These are phyloP conservation scores for Drosophila mimica DNA, from an alignment of 2,888 invertebrate genomes.

Conservation along the genomic window DNA sequence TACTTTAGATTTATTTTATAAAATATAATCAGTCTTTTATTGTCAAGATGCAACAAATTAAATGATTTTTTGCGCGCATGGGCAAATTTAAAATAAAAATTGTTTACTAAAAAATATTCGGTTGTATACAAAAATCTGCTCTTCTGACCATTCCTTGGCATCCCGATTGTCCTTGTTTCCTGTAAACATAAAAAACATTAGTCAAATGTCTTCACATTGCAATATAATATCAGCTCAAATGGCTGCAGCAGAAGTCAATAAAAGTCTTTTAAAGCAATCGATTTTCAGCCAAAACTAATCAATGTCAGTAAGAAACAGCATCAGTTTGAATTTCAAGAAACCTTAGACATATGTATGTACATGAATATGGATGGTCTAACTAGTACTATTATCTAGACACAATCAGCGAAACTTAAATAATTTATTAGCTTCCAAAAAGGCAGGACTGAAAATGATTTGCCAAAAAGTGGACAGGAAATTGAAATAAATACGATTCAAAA, in stretches of 20 bases:
- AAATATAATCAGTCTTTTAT: slow-evolving; percentile 20
- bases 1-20: background rate
- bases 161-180: slow-evolving; percentile 18
- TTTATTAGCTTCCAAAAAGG: background rate
- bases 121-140: background rate
- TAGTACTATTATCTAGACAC: background rate
- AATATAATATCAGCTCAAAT: slow-evolving; percentile 3
- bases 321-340: background rate
- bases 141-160: background rate
- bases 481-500: background rate
- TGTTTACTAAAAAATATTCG: background rate
- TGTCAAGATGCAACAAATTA: background rate
- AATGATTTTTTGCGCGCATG: background rate
- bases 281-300: slow-evolving; percentile 4
- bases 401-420: background rate
- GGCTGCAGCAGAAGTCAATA: slow-evolving; percentile 4
- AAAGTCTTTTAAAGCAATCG: background rate
- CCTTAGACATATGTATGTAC: background rate
- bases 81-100: background rate
- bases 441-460: background rate
- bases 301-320: background rate
- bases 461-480: background rate
- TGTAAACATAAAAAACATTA: slow-evolving; percentile 38
- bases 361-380: background rate
- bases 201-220: slow-evolving; percentile 3